Percentiles rank a stretch among this genome's conserved stretches.
Conservation (phyloP, 2,888 invertebrate genomes). For the Lissonota sp. region DNA sequence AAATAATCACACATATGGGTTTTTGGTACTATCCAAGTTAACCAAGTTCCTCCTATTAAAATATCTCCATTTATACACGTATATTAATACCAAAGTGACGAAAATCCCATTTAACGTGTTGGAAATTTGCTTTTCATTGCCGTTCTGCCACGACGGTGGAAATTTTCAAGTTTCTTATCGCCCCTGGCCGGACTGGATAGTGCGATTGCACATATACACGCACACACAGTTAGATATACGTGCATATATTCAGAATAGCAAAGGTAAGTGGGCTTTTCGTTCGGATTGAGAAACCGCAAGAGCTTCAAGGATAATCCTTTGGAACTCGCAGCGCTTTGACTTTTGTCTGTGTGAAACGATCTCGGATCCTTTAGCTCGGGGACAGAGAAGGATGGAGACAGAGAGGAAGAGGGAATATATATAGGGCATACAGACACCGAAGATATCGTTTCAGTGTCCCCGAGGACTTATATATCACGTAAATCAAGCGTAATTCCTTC, state of each 20-base stretch:
- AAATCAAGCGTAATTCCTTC: conserved; percentile 18
- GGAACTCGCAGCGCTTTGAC: background rate
- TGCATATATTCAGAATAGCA: too few relatives aligned
- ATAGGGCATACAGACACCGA: background rate
- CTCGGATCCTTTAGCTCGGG: background rate
- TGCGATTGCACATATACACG: background rate
- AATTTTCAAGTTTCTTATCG: conserved; percentile 38
- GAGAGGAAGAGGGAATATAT: background rate
- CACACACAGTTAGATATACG: too few relatives aligned
- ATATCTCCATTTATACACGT: background rate
- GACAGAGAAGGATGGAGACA: background rate
- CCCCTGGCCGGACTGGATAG: conserved; percentile 1
- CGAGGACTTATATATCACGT: background rate
- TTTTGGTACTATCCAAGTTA: too few relatives aligned
- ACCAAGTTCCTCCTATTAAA: too few relatives aligned
- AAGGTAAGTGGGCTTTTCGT: background rate
- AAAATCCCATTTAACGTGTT: background rate
- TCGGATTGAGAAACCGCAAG: background rate
- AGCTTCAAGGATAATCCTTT: background rate
- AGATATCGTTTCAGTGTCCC: conserved; percentile 14
- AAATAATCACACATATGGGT: too few relatives aligned
- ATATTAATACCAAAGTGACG: background rate
- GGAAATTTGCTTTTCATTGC: conserved; percentile 1
- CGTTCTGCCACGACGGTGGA: background rate
- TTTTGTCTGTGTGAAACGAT: conserved; percentile 3